Evolutionary conservation across 1,140 invertebrate genomes (phyloP).

Genomic region (Dinothrombium tinctorium): DNA sequence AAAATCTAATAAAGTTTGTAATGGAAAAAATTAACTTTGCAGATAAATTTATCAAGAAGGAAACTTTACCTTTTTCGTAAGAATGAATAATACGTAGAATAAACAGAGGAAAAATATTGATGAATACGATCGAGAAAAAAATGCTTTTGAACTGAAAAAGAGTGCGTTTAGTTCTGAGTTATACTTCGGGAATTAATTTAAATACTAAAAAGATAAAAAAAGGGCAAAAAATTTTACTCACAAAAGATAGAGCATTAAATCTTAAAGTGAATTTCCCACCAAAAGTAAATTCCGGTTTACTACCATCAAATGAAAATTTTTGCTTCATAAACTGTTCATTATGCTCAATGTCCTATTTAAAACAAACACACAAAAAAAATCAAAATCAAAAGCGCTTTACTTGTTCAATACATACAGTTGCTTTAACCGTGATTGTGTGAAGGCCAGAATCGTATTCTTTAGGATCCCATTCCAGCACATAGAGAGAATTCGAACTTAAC

Average conservation of each 20-base stretch:
- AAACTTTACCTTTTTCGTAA: slow-evolving; percentile 29
- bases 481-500: slow-evolving; percentile 33
- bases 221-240: slow-evolving; percentile 26
- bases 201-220: slow-evolving; percentile 1
- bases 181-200: no score
- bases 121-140: slow-evolving; percentile 33
- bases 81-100: slow-evolving; percentile 30
- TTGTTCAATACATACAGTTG: slow-evolving; percentile 8
- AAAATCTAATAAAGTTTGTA: background rate
- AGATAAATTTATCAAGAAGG: no score
- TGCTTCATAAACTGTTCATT: slow-evolving; percentile 33
- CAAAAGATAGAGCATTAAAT: slow-evolving; percentile 40
- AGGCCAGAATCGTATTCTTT: slow-evolving; percentile 34
- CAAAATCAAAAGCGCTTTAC: slow-evolving; percentile 1
- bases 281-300: slow-evolving; percentile 35
- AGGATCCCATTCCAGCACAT: slow-evolving; percentile 42
- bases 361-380: slow-evolving; percentile 14
- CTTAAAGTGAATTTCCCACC: slow-evolving; percentile 42
- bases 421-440: slow-evolving; percentile 31
- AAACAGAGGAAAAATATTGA: slow-evolving; percentile 37
- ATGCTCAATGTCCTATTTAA: slow-evolving; percentile 32
- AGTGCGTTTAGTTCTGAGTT: no score
- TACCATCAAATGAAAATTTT: slow-evolving; percentile 49
- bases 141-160: slow-evolving; percentile 26
- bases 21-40: background rate